Conservation (phyloP, 2,888 invertebrate genomes). For the Tipula helvola region DNA sequence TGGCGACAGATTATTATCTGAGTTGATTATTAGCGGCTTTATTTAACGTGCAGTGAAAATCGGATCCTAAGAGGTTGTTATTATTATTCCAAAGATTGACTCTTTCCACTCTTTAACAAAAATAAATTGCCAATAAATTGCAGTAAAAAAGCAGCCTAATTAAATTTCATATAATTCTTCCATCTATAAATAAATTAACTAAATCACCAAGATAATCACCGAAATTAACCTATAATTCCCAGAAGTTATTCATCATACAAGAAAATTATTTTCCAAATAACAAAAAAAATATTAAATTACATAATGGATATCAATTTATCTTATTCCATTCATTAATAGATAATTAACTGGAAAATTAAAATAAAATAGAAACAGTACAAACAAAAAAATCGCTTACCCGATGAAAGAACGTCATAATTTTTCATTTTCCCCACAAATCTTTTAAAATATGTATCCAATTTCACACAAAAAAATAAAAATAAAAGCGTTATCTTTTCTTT, state of each 20-base stretch:
- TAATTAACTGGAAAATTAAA: background rate
- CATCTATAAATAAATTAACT: background rate
- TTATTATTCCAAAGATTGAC: too few relatives aligned
- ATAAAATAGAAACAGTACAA: background rate
- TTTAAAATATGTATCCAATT: background rate
- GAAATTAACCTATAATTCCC: background rate
- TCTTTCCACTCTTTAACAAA: too few relatives aligned
- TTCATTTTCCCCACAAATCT: slow-evolving; percentile 8
- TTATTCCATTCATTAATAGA: background rate
- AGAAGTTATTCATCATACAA: background rate
- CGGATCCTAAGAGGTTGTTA: too few relatives aligned
- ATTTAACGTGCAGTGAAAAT: too few relatives aligned
- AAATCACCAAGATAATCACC: background rate
- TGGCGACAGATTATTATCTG: too few relatives aligned
- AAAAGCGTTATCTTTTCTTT: background rate
- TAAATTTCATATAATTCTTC: too few relatives aligned
- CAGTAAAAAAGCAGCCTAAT: too few relatives aligned
- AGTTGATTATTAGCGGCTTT: too few relatives aligned
- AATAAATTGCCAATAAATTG: too few relatives aligned
- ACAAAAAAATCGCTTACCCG: slow-evolving; percentile 11
- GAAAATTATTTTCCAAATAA: background rate
- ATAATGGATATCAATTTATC: background rate
- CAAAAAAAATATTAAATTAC: background rate
- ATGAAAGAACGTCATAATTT: slow-evolving; percentile 15
- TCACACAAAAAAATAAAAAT: background rate